Base-by-base conservation (phyloP, 1,140 invertebrate species). In the Formica selysi region DNA sequence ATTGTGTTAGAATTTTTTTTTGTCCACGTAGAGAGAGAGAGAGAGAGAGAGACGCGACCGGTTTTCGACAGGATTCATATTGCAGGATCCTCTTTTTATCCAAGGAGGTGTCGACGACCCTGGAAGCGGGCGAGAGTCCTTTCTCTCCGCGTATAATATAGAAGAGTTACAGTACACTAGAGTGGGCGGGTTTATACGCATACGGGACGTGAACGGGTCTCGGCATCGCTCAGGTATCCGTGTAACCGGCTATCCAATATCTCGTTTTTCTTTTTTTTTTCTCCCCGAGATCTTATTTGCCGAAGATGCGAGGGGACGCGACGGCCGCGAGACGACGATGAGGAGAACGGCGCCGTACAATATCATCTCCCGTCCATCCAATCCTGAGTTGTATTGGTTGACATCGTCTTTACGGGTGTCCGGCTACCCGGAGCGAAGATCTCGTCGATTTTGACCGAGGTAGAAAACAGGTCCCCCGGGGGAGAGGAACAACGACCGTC, bases 301-400 rank as follows among this genome's bases (percentile, higher is more conserved):
- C 71, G 57, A 64, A 26, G 85, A 65, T 22, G 57, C 48, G 59
- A n/a, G 26, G 48, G 59, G 62, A 22, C 61, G 36, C 65, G 41
- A 57, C 10, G 48, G 16, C 48, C 48, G 48, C 29, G 22, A 10
- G n/a, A 73, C 48, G 62, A 48, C 54, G 67, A 78, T 38, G 73
- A 41, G 41, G 74, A 79, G 29, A 62, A 68, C 41, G 54, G 44
- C 29, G 61, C 16, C 41, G 74, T 89, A 87, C 85, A 90, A 89
- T 92, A 90, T 91, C 87, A 87, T 91, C 73, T 89, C 48, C 65
- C 62, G 76, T 78, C 86, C 71, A 36, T 87, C 59, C 87, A 86
- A 87, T 89, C 51, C 64, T 59, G 71, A 44, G 48, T 62, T 84
- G 87, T 87, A 89, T 89, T 79, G 79, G 41, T 62, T 87, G 87